Evolutionary conservation across 2,113 vertebrate species (phyloP).

Genomic region (Seriola rivoliana): DNA sequence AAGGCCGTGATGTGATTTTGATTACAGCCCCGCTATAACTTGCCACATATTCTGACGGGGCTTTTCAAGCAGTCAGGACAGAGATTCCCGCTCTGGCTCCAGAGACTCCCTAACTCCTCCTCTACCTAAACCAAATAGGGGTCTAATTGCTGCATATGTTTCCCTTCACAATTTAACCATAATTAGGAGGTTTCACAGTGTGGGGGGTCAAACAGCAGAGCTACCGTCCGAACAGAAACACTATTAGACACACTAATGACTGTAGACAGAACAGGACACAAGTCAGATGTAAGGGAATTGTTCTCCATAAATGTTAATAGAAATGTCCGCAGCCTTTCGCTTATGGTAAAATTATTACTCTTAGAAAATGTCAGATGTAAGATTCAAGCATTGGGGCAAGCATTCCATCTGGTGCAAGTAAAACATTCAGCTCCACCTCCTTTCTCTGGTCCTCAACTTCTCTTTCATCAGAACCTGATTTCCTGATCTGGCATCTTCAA

Average conservation of each 20-base stretch:
- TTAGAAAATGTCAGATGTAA: constrained; percentile 18
- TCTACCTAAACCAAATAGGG: constrained; percentile 46
- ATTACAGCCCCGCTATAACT: constrained; percentile 16
- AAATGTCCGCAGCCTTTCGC: constrained; percentile 22
- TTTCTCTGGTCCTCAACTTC: constrained; percentile 37
- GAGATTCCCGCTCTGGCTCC: constrained; percentile 11
- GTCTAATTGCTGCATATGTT: constrained; percentile 67
- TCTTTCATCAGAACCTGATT: constrained; percentile 66
- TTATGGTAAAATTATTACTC: constrained; percentile 27
- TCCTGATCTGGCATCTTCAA: constrained; percentile 71
- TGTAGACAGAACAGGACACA: constrained; percentile 35
- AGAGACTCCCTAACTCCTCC: constrained; percentile 16
- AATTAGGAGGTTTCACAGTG: constrained; percentile 58
- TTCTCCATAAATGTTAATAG: constrained; percentile 23
- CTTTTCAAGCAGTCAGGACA: constrained; percentile 16
- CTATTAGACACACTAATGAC: constrained; percentile 42
- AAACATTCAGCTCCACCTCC: constrained; percentile 51
- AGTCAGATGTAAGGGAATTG: constrained; percentile 27
- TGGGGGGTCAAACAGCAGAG: constrained; percentile 50
- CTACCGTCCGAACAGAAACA: constrained; percentile 47
- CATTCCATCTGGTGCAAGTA: constrained; percentile 55
- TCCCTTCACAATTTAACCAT: constrained; percentile 50
- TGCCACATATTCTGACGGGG: background rate
- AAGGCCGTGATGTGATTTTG: constrained; percentile 46
- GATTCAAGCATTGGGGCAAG: background rate